Base-by-base conservation (phyloP, 2,113 vertebrate genomes). In the Callipepla californica region DNA sequence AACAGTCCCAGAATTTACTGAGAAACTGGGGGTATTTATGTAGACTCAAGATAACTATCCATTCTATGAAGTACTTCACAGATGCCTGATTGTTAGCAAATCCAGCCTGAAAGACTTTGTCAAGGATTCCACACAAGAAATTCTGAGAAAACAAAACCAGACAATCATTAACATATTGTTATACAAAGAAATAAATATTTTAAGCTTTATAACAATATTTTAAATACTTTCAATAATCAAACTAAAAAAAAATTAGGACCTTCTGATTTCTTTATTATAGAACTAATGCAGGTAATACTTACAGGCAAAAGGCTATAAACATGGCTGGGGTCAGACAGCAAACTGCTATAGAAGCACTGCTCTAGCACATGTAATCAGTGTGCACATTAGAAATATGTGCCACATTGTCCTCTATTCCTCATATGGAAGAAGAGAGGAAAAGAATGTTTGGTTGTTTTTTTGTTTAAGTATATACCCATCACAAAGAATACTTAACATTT, bases 41-140 rank as follows among this genome's bases (percentile, higher is more conserved):
- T 26, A 99, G 98, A 87, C 98, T 98, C 93, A 99, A 93, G 80
- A 99, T 98, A 93, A 99, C 97, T 91, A 97, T 95, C 99, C 99
- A 99, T 91, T 99, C 98, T 36, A 99, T 98, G 44, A 98, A 97
- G 93, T 99, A 99, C 86, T 99, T 99, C 76, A 99, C 98, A n/a
- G 99, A 99, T 47, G 99, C 98, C 85, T 99, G 99, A 96, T 99
- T 99, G 92, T 98, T 98, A 93, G 95, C 89, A 95, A 98, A 99
- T 61, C 98, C 99, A 80, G 98, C 98, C 89, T 98, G 98, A 89
- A 98, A 99, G 94, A 98, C 97, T 80, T 59, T 96, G 77, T 95
- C 97, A 95, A 99, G 89, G 44, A 98, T 89, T 57, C 91, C 95
- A 93, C 87, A 92, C 66, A 99, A 96, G 97, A 99, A 98, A 87